Percentiles rank a stretch among this genome's conserved stretches.
Evolutionary conservation across 2,797 vertebrate genomes (phyloP).

Genomic region (Mormyrus proboscirostris): DNA sequence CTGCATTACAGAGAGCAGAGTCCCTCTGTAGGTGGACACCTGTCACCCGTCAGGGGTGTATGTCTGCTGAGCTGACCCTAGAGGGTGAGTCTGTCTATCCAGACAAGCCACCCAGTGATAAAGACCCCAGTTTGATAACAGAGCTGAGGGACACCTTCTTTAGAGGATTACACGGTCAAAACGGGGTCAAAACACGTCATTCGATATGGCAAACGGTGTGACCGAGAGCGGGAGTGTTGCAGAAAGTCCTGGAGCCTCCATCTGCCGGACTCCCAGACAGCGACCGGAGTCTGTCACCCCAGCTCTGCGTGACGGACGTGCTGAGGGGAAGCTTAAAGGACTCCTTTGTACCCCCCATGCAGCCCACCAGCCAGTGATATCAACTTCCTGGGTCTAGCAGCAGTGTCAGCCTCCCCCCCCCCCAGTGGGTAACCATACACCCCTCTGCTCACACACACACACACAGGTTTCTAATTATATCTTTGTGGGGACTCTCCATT

Average conservation of each 20-base stretch:
- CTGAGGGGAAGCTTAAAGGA: background rate
- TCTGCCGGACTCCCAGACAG: background rate
- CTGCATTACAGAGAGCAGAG: background rate
- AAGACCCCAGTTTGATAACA: background rate
- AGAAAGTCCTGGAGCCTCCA: background rate
- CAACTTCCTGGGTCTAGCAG: slow-evolving; percentile 37
- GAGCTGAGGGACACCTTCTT: background rate
- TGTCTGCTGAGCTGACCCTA: background rate
- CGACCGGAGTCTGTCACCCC: background rate
- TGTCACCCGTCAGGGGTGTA: background rate
- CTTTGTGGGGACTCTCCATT: too few relatives aligned
- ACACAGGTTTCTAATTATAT: too few relatives aligned
- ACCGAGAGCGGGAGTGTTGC: background rate
- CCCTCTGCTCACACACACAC: slow-evolving; percentile 17
- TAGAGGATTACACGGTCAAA: background rate
- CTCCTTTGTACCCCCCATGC: background rate
- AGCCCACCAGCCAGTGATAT: slow-evolving; percentile 30
- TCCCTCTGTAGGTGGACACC: background rate
- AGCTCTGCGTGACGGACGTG: background rate
- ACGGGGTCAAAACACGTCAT: background rate
- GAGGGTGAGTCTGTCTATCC: background rate
- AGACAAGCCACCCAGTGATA: background rate
- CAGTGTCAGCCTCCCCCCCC: slow-evolving; percentile 16
- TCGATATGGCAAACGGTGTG: background rate
- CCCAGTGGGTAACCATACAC: slow-evolving; percentile 24